phyloP scores from a whole-genome alignment of 2,888 invertebrate species.

The Pomacea canaliculata region DNA sequence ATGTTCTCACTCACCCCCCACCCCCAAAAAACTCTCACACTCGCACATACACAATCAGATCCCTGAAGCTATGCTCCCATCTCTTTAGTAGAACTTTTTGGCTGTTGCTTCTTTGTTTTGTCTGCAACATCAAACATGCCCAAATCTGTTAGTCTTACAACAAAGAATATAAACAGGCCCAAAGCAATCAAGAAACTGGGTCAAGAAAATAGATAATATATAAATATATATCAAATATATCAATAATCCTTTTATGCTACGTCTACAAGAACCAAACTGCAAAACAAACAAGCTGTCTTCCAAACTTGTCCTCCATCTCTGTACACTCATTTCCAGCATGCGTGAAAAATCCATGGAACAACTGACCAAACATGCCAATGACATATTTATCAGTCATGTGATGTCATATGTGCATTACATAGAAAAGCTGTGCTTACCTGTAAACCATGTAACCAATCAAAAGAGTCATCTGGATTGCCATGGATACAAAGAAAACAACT shows the following conservation, averaged over 20 bases:
- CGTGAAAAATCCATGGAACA: too few relatives aligned
- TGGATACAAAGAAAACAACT: slow-evolving; percentile 55
- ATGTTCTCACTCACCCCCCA: neutral
- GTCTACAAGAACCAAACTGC: too few relatives aligned
- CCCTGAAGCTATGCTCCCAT: neutral
- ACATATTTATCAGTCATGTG: too few relatives aligned
- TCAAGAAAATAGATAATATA: too few relatives aligned
- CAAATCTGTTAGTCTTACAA: neutral
- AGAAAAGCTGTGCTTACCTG: slow-evolving; percentile 47
- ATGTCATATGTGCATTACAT: too few relatives aligned
- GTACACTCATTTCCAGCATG: too few relatives aligned
- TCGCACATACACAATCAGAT: slow-evolving; percentile 4
- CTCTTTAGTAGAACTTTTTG: slow-evolving; percentile 58
- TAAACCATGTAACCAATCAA: slow-evolving; percentile 62
- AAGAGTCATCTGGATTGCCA: slow-evolving; percentile 53
- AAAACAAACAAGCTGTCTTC: too few relatives aligned
- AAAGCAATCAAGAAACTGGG: too few relatives aligned
- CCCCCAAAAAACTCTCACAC: neutral
- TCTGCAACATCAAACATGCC: slow-evolving; percentile 43
- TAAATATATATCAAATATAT: too few relatives aligned
- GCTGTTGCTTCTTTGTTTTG: slow-evolving; percentile 61
- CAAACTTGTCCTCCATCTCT: too few relatives aligned
- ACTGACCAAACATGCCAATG: neutral
- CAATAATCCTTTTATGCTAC: too few relatives aligned
- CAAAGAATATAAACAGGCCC: neutral